phyloP scores from a whole-genome alignment of 2,113 vertebrate genomes.

The Antechinus stuartii region DNA sequence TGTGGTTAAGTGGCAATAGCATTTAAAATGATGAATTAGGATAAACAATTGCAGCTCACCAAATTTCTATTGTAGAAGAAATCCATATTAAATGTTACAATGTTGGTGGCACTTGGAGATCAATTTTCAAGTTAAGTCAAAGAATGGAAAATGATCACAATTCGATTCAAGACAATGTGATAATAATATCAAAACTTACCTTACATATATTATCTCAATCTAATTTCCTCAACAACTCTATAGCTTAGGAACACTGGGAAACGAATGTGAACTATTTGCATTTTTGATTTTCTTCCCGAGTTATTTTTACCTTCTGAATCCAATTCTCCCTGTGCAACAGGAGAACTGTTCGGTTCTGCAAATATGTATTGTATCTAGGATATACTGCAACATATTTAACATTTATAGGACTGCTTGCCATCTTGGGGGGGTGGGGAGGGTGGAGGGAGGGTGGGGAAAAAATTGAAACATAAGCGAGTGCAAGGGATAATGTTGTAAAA shows the following conservation, averaged over 20 bases:
- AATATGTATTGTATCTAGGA: too few species aligned
- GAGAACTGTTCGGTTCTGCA: too few species aligned
- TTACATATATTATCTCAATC: not conserved
- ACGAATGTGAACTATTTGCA: too few species aligned
- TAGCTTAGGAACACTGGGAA: not conserved
- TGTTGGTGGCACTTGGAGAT: not conserved
- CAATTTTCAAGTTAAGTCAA: not conserved
- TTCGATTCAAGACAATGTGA: not conserved
- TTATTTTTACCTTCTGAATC: too few species aligned
- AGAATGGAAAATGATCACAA: not conserved
- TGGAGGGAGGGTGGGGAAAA: too few species aligned
- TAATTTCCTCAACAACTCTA: not conserved
- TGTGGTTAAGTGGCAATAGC: not conserved
- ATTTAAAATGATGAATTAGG: not conserved
- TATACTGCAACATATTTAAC: too few species aligned
- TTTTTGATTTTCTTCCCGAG: too few species aligned
- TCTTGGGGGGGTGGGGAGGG: too few species aligned
- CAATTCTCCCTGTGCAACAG: too few species aligned
- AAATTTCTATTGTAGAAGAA: not conserved
- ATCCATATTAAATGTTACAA: not conserved
- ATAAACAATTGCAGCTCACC: not conserved
- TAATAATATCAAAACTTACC: not conserved
- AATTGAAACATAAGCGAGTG: too few species aligned
- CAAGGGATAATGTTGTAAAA: too few species aligned
- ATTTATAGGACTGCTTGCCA: too few species aligned